A percentile compares a stretch with the other conserved stretches of the same genome.
phyloP scores from a whole-genome alignment of 1,140 invertebrate species.

The Polypedilum vanderplanki region DNA sequence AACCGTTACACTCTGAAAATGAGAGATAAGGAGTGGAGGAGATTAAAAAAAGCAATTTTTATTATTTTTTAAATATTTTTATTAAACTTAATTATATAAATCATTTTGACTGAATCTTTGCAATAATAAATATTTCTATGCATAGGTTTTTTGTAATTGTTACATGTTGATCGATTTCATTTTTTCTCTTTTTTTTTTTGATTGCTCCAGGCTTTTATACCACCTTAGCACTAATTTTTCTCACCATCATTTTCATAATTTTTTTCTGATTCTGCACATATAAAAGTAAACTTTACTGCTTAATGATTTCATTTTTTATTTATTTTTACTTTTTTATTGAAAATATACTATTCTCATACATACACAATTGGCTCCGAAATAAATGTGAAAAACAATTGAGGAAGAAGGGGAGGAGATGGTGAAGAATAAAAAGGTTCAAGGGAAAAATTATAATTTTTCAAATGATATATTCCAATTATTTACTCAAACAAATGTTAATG shows the following conservation, averaged over 20 bases:
- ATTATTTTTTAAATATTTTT: background rate
- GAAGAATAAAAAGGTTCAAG: too few relatives aligned
- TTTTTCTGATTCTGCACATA: slow-evolving; percentile 16
- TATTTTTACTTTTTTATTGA: slow-evolving; percentile 11
- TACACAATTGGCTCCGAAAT: background rate
- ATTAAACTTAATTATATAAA: slow-evolving; percentile 12
- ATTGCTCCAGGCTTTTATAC: background rate
- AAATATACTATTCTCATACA: slow-evolving; percentile 14
- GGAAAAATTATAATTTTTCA: too few relatives aligned
- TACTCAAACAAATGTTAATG: too few relatives aligned
- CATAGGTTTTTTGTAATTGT: slow-evolving; percentile 9
- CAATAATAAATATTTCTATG: slow-evolving; percentile 16
- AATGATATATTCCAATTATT: too few relatives aligned
- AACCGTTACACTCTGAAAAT: background rate
- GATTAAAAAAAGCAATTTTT: too few relatives aligned
- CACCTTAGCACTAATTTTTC: slow-evolving; percentile 9
- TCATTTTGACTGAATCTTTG: slow-evolving; percentile 15
- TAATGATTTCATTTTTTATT: slow-evolving; percentile 15
- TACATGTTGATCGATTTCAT: background rate
- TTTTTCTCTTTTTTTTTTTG: background rate
- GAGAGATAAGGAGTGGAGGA: too few relatives aligned
- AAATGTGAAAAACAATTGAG: too few relatives aligned
- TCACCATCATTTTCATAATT: background rate
- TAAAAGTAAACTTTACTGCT: slow-evolving; percentile 13
- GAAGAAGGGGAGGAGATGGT: too few relatives aligned